phyloP scores from a whole-genome alignment of 2,888 invertebrate species.

The Drosophila mimetica region DNA sequence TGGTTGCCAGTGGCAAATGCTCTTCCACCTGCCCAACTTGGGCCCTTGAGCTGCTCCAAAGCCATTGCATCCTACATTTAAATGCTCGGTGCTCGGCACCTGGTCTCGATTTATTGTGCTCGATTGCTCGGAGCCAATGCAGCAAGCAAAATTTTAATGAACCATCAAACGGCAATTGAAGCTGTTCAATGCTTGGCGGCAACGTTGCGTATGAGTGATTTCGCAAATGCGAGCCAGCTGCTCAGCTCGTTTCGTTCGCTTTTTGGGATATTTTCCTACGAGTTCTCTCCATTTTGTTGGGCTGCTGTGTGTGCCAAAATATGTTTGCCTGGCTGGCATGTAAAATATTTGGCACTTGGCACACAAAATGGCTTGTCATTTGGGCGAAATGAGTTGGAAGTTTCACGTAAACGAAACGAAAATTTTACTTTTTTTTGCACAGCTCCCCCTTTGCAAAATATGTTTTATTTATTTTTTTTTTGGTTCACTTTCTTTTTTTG shows the following conservation, averaged over 20 bases:
- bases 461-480: constrained; percentile 12
- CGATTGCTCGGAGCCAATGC: constrained; percentile 34
- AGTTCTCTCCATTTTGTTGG: background rate
- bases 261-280: background rate
- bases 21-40: background rate
- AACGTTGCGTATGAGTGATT: constrained; percentile 76
- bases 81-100: constrained; percentile 46
- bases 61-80: constrained; percentile 42
- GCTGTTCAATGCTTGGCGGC: constrained; percentile 44
- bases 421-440: constrained; percentile 21
- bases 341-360: constrained; percentile 70
- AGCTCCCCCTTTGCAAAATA: constrained; percentile 4
- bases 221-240: constrained; percentile 39
- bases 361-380: constrained; percentile 66
- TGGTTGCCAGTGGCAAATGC: constrained; percentile 4
- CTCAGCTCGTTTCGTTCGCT: constrained; percentile 1
- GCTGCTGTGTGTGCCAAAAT: constrained; percentile 45
- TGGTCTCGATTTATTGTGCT: constrained; percentile 53
- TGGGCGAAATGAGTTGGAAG: constrained; percentile 63
- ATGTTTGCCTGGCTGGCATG: constrained; percentile 48
- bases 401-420: constrained; percentile 45
- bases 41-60: constrained; percentile 1
- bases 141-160: constrained; percentile 63
- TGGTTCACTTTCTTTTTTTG: constrained; percentile 4
- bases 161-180: constrained; percentile 68